These are phyloP conservation scores for Sinodicranocentrus sp. DNA, from an alignment of 2,888 invertebrate genomes.

Conservation along the genomic window DNA sequence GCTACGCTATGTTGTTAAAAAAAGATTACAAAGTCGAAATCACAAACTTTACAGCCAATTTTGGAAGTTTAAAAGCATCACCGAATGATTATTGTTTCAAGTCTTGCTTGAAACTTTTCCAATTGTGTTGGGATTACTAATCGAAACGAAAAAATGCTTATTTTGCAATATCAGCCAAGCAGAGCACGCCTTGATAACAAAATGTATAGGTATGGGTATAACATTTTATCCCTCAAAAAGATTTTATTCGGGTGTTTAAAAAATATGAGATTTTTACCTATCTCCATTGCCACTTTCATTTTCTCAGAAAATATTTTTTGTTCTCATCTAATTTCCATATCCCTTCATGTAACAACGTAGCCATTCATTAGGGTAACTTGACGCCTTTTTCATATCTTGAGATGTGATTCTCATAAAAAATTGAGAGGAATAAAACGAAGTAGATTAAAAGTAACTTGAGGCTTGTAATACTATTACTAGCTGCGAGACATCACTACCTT, in stretches of 20 bases:
- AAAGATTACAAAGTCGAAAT: no score
- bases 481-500: no score
- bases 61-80: background rate
- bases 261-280: background rate
- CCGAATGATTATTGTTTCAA: conserved; percentile 19
- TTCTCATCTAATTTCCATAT: no score
- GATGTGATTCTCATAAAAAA: conserved; percentile 14
- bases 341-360: background rate
- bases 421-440: conserved; percentile 15
- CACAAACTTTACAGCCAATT: background rate
- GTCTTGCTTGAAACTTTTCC: background rate
- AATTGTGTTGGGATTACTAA: conserved; percentile 6
- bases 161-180: no score
- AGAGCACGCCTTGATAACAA: background rate
- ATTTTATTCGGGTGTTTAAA: conserved; percentile 1
- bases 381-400: conserved; percentile 12
- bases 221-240: background rate
- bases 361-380: conserved; percentile 13
- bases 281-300: background rate
- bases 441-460: conserved; percentile 29
- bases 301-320: conserved; percentile 1
- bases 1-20: no score
- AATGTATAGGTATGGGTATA: no score
- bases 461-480: background rate
- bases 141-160: background rate